phyloP scores from a whole-genome alignment of 2,888 invertebrate species.

The Leucania comma region DNA sequence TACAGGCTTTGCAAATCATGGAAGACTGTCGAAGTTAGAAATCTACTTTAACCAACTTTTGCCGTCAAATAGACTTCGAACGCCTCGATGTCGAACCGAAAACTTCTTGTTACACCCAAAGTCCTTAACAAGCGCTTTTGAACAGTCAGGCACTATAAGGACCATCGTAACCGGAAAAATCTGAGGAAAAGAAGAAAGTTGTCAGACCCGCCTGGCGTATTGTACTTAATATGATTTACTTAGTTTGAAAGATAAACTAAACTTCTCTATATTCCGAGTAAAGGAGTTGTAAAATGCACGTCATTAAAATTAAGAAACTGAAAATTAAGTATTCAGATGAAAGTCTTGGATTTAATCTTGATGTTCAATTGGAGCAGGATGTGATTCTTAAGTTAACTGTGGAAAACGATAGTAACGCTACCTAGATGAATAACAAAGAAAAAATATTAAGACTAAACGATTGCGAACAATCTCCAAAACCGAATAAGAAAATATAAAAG shows the following conservation, averaged over 20 bases:
- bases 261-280: not conserved
- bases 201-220: constrained; percentile 5
- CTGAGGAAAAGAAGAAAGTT: constrained; percentile 30
- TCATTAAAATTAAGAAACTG: not conserved
- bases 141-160: constrained; percentile 28
- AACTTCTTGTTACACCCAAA: constrained; percentile 37
- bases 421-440: too few relatives aligned
- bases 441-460: not conserved
- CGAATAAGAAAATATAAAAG: constrained; percentile 5
- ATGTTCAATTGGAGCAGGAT: too few relatives aligned
- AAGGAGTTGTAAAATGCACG: not conserved
- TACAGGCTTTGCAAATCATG: not conserved
- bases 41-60: constrained; percentile 14
- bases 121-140: constrained; percentile 45
- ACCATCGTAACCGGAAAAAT: constrained; percentile 16
- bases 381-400: not conserved
- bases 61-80: constrained; percentile 11
- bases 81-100: constrained; percentile 16
- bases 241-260: constrained; percentile 16
- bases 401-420: not conserved
- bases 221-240: constrained; percentile 29
- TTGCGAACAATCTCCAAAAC: not conserved
- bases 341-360: not conserved
- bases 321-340: not conserved
- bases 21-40: not conserved